Evolutionary conservation across 2,113 vertebrate genomes (phyloP).

Genomic region (Dicerorhinus sumatrensis): DNA sequence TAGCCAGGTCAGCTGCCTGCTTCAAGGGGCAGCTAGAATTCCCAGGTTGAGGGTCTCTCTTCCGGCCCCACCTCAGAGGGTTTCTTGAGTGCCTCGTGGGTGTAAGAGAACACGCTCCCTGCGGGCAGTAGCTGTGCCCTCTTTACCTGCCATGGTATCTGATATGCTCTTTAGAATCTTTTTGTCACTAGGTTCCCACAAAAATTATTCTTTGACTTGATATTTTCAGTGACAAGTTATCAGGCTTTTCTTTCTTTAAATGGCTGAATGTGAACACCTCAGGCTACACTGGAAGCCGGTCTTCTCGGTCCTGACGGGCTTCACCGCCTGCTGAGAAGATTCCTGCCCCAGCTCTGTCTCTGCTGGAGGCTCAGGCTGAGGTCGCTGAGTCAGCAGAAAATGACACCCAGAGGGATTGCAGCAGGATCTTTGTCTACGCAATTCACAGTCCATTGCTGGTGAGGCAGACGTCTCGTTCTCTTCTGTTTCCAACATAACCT

Average conservation of each 20-base stretch:
- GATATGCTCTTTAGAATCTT: accelerated
- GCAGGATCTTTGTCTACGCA: too few relatives aligned
- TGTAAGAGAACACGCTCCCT: not conserved
- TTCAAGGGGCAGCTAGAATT: not conserved
- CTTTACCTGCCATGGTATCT: not conserved
- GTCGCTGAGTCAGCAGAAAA: not conserved
- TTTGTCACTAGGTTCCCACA: not conserved
- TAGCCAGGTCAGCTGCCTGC: not conserved
- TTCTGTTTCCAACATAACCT: not conserved
- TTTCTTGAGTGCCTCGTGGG: not conserved
- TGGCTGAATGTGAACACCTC: not conserved
- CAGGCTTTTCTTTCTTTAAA: not conserved
- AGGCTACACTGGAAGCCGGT: not conserved
- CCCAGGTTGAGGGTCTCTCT: not conserved
- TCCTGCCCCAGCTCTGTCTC: not conserved
- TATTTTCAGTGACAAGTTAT: not conserved
- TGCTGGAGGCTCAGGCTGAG: not conserved
- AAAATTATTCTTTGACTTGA: not conserved
- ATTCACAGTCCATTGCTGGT: not conserved
- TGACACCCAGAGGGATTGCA: not conserved
- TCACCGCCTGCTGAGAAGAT: not conserved
- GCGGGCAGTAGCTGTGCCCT: accelerated
- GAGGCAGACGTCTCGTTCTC: not conserved
- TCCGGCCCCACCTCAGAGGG: too few relatives aligned
- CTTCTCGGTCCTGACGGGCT: not conserved